These are phyloP conservation scores for Polia nebulosa DNA, from an alignment of 2,888 invertebrate genomes.

Conservation along the genomic window DNA sequence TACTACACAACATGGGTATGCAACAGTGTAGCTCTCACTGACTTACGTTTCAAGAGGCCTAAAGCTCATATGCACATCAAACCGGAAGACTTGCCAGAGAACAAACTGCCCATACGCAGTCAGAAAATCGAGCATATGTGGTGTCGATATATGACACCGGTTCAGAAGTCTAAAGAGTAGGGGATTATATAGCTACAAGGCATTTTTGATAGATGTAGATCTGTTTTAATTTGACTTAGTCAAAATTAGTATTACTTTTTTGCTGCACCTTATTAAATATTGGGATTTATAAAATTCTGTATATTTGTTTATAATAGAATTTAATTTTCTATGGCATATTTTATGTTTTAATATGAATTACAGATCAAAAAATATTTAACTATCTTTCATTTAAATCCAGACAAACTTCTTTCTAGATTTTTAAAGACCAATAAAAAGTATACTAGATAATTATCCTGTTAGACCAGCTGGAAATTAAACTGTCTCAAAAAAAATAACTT, in stretches of 20 bases:
- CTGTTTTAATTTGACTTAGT: neutral
- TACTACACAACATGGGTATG: constrained; percentile 75
- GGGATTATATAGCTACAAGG: neutral
- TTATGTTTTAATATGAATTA: constrained; percentile 7
- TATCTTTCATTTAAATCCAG: constrained; percentile 17
- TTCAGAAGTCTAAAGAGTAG: constrained; percentile 43
- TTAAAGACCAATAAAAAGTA: constrained; percentile 1
- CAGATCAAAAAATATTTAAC: neutral
- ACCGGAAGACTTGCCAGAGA: constrained; percentile 66
- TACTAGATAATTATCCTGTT: neutral
- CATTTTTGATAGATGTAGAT: neutral
- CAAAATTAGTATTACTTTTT: neutral
- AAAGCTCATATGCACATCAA: constrained; percentile 66
- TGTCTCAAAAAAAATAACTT: neutral
- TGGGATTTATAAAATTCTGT: neutral
- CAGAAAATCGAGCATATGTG: constrained; percentile 81
- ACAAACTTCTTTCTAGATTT: neutral
- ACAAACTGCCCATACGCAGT: constrained; percentile 60
- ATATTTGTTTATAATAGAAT: neutral
- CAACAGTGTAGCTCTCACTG: constrained; percentile 45
- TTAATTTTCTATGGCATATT: neutral
- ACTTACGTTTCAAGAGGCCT: constrained; percentile 76
- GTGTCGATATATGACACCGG: constrained; percentile 82
- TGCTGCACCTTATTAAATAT: neutral
- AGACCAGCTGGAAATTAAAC: neutral